phyloP scores from a whole-genome alignment of 2,888 invertebrate species.

The Cantharis rufa region DNA sequence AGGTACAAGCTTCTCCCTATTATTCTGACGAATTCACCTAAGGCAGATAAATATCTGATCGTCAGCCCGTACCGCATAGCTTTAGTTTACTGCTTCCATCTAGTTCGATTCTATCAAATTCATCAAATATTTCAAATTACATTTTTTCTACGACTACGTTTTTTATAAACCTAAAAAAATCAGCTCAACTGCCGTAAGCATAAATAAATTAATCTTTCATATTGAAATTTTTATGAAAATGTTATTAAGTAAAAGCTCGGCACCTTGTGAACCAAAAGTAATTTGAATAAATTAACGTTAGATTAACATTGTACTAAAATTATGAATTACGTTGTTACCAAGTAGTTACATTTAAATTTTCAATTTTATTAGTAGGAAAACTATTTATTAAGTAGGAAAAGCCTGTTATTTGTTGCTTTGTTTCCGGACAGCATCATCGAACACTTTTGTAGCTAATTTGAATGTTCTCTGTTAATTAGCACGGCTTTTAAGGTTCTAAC shows the following conservation, averaged over 20 bases:
- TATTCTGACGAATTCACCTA: neutral
- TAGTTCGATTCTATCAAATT: neutral
- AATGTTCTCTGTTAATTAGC: neutral
- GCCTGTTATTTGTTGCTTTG: neutral
- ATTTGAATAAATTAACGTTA: neutral
- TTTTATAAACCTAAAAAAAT: neutral
- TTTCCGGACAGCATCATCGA: neutral
- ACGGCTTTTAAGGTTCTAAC: neutral
- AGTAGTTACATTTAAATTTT: neutral
- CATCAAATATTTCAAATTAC: neutral
- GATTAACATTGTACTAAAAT: neutral
- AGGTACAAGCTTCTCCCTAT: neutral
- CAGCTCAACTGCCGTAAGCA: conserved; percentile 10
- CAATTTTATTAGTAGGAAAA: neutral
- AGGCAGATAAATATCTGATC: neutral
- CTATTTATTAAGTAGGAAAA: neutral
- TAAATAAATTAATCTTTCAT: conserved; percentile 14
- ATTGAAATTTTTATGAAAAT: neutral
- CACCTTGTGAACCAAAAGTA: neutral
- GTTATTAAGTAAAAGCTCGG: neutral
- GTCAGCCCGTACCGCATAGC: neutral
- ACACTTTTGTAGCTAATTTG: neutral
- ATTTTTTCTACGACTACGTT: neutral
- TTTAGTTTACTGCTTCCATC: neutral
- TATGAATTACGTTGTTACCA: neutral